Conservation (phyloP, 2,888 invertebrate species). For the Cerastoderma edule region DNA sequence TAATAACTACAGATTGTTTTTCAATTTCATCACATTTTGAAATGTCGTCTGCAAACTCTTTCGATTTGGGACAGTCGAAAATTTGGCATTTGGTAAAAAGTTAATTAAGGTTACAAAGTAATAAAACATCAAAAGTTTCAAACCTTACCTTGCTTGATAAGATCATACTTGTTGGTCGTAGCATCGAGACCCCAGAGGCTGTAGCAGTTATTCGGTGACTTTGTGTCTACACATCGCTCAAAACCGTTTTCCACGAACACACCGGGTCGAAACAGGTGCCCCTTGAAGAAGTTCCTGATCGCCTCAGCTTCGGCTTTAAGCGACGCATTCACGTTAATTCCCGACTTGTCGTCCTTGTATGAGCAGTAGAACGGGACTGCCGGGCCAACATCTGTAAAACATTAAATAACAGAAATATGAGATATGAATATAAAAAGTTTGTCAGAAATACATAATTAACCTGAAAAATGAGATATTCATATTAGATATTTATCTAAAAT, state of each 20-base stretch:
- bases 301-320: slow-evolving; percentile 15
- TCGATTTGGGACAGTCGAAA: no score
- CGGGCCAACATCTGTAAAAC: slow-evolving; percentile 3
- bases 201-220: slow-evolving; percentile 41
- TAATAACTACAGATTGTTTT: no score
- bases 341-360: slow-evolving; percentile 44
- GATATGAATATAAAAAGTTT: not conserved
- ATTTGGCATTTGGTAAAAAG: no score
- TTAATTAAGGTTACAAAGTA: no score
- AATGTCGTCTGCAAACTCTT: no score
- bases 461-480: slow-evolving; percentile 10
- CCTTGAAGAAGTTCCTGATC: slow-evolving; percentile 3
- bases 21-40: no score
- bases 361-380: slow-evolving; percentile 42
- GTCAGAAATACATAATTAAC: not conserved
- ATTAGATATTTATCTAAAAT: not conserved
- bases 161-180: slow-evolving; percentile 2
- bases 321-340: slow-evolving; percentile 27
- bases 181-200: slow-evolving; percentile 41
- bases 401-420: no score
- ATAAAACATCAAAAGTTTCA: no score
- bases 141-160: slow-evolving; percentile 15
- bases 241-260: slow-evolving; percentile 39
- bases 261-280: not conserved
- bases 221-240: slow-evolving; percentile 39